A percentile compares a stretch with the other conserved stretches of the same genome.
These are phyloP conservation scores for Temnothorax rugatulus DNA, from an alignment of 2,888 invertebrate species.

Conservation along the genomic window DNA sequence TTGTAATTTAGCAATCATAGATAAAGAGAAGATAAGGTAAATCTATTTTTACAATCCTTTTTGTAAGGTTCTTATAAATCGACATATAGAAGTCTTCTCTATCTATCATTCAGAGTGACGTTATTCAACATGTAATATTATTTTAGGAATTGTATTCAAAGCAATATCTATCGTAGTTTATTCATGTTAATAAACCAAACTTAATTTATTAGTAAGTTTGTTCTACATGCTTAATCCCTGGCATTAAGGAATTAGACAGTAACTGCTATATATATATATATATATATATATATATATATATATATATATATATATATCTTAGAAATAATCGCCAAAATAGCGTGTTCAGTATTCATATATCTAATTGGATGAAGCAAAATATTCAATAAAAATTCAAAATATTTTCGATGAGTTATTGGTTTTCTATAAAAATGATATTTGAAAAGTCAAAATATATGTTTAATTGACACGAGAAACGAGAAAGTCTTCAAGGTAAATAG, in stretches of 20 bases:
- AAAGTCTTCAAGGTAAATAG: background rate
- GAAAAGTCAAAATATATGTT: background rate
- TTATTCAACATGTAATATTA: background rate
- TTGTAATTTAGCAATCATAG: background rate
- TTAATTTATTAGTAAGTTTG: slow-evolving; percentile 27
- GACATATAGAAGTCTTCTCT: background rate
- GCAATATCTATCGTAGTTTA: background rate
- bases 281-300: too few species aligned
- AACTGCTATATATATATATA: background rate
- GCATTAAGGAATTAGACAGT: slow-evolving; percentile 5
- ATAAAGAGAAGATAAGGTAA: background rate
- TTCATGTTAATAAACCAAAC: slow-evolving; percentile 22
- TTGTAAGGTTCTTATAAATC: background rate
- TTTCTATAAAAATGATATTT: background rate
- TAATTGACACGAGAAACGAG: background rate
- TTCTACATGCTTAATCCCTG: background rate
- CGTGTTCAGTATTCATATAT: background rate
- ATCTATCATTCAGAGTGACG: background rate
- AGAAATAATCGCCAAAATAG: background rate
- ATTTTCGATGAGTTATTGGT: background rate
- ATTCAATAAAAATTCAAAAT: background rate
- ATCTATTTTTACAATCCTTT: background rate
- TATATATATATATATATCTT: too few species aligned
- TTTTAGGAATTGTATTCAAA: background rate
- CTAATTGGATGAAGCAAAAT: slow-evolving; percentile 1